Conservation (phyloP, 2,797 vertebrate genomes). For the Phalloptychus januarius region DNA sequence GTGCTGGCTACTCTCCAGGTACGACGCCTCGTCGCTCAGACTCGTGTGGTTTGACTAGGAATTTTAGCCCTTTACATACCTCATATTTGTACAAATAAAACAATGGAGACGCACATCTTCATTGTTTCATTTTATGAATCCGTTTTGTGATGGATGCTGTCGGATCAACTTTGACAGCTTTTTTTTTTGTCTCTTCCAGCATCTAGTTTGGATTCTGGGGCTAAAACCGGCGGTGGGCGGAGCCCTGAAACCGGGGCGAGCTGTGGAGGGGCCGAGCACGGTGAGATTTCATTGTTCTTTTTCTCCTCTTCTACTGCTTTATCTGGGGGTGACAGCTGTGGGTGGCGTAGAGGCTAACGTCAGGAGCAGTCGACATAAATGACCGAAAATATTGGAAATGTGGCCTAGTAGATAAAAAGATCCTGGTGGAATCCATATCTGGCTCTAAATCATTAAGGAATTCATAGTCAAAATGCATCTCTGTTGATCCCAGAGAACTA, state of each 20-base stretch:
- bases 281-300: constrained; percentile 76
- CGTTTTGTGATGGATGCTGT: neutral
- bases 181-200: constrained; percentile 76
- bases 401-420: neutral
- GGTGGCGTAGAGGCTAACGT: too few relatives aligned
- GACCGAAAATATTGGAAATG: neutral
- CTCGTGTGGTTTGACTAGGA: neutral
- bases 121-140: neutral
- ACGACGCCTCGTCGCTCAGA: constrained; percentile 33
- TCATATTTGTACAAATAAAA: neutral
- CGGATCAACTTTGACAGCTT: neutral
- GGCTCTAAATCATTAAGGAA: neutral
- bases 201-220: constrained; percentile 98
- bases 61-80: neutral
- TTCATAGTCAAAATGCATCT: neutral
- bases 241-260: constrained; percentile 94
- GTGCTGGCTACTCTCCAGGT: constrained; percentile 98
- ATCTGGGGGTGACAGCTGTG: neutral
- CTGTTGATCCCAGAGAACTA: neutral
- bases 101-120: neutral
- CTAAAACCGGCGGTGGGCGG: constrained; percentile 94
- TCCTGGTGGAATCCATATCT: neutral
- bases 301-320: neutral
- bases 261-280: constrained; percentile 96
- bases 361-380: neutral